Evolutionary conservation across 2,113 vertebrate species (phyloP).

Genomic region (Chitala chitala): DNA sequence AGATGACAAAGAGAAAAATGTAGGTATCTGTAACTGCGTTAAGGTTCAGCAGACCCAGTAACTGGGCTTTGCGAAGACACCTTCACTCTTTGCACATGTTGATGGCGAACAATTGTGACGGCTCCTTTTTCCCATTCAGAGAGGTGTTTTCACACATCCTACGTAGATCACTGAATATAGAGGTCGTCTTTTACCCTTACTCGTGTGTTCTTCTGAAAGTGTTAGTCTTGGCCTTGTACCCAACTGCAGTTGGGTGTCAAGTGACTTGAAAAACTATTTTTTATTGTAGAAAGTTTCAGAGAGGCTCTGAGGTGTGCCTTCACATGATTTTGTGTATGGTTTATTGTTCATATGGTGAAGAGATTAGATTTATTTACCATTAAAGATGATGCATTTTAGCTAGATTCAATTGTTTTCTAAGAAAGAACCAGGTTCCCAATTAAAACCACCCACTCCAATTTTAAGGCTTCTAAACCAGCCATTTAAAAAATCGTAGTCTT

Average conservation of each 20-base stretch:
- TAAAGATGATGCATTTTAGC: too few species aligned
- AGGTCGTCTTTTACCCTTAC: background rate
- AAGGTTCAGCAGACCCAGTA: conserved; percentile 72
- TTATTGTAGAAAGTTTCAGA: background rate
- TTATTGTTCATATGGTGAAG: too few species aligned
- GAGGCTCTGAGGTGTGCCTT: too few species aligned
- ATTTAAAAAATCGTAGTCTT: too few species aligned
- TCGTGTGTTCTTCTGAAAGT: background rate
- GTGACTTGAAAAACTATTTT: background rate
- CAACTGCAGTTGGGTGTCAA: background rate
- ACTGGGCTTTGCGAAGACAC: conserved; percentile 64
- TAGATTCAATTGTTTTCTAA: too few species aligned
- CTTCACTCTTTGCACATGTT: conserved; percentile 48
- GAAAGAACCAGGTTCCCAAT: too few species aligned
- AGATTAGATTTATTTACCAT: too few species aligned
- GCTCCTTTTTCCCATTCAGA: conserved; percentile 32
- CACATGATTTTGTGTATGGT: too few species aligned
- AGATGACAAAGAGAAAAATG: conserved; percentile 73
- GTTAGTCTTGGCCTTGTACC: background rate
- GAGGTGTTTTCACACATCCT: conserved; percentile 12
- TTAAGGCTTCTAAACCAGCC: too few species aligned
- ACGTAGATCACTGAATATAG: conserved; percentile 93
- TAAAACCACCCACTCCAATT: too few species aligned
- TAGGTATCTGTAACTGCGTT: conserved; percentile 73
- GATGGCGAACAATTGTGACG: conserved; percentile 29